These are phyloP conservation scores for Drosophila colorata DNA, from an alignment of 2,888 invertebrate genomes.

Conservation along the genomic window DNA sequence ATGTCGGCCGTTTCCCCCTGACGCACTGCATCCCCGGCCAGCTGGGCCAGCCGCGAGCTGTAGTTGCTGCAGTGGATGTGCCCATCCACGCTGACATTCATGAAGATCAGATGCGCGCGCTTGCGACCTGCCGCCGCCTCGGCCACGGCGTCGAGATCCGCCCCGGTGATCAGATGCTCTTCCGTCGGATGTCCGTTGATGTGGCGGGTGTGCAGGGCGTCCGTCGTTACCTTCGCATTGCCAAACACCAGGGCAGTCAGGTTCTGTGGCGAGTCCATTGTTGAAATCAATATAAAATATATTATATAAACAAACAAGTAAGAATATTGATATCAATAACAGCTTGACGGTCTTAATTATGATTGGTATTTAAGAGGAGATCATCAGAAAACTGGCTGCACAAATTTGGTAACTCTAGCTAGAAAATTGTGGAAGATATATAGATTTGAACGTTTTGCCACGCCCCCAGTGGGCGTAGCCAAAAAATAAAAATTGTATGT, in stretches of 20 bases:
- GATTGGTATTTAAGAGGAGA: no score
- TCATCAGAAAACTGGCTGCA: neutral
- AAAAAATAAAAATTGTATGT: no score
- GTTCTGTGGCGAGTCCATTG: slow-evolving; percentile 41
- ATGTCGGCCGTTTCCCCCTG: slow-evolving; percentile 66
- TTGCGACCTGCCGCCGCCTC: neutral
- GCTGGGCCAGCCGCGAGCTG: slow-evolving; percentile 65
- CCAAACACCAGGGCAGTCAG: slow-evolving; percentile 64
- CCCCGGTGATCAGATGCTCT: slow-evolving; percentile 66
- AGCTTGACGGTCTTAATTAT: no score
- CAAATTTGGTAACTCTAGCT: neutral
- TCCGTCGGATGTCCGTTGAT: slow-evolving; percentile 65
- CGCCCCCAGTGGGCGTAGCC: no score
- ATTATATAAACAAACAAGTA: no score
- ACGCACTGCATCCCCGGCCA: slow-evolving; percentile 68
- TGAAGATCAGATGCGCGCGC: slow-evolving; percentile 67
- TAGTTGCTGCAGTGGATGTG: slow-evolving; percentile 59
- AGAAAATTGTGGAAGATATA: neutral
- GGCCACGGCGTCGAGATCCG: neutral
- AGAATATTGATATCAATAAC: no score
- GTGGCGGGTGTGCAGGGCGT: slow-evolving; percentile 53
- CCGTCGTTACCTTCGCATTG: slow-evolving; percentile 64
- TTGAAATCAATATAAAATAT: no score
- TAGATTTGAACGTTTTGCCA: no score
- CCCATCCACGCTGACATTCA: slow-evolving; percentile 70